Base-by-base conservation (phyloP, 2,888 invertebrate species). In the Cantharis nigra region DNA sequence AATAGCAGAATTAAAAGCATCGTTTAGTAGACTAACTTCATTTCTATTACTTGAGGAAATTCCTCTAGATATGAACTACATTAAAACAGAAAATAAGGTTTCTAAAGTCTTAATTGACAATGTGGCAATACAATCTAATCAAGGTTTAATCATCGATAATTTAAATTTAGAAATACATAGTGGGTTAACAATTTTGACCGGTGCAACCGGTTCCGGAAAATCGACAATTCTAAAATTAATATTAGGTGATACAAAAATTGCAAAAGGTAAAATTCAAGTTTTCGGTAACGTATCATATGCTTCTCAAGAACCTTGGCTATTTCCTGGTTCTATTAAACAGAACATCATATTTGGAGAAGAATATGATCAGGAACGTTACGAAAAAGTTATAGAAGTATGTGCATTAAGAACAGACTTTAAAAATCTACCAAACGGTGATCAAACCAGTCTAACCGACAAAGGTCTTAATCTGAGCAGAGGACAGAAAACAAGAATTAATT, bases 381-480 rank as follows among this genome's bases (percentile, higher is more conserved):
- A 90, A 78, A 89, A 90, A 80, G 92, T 94, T 5, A 89, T 95
- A 64, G 90, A 89, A 79, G 92, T 90, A 0, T 94, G 94, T 84
- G 92, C 92, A 4, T 85, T 95, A n/a, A 23, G 23, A 20, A 20
- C 3, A 23, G 65, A 65, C 10, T 65, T 65, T 20, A 13, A 18
- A 0, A 91, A 93, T 80, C 91, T 96, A 81, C 92, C 94, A 0
- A 90, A 92, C 79, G 94, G 94, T 11, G 96, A 96, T 85, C 88
- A 91, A 82, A 95, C 95, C 0, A 87, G 94, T 74, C 94, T 96
- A 1, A 96, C 96, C 5, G 96, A 97, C 84, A 90, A 94, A 71
- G 96, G 96, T 10, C 91, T 94, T 0, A 93, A 94, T 23, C 88
- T 97, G 11, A 95, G 95, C 62, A 96, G 96, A 18, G 96, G 96